These are phyloP conservation scores for Wasmannia auropunctata DNA, from an alignment of 1,140 invertebrate genomes.

Conservation along the genomic window DNA sequence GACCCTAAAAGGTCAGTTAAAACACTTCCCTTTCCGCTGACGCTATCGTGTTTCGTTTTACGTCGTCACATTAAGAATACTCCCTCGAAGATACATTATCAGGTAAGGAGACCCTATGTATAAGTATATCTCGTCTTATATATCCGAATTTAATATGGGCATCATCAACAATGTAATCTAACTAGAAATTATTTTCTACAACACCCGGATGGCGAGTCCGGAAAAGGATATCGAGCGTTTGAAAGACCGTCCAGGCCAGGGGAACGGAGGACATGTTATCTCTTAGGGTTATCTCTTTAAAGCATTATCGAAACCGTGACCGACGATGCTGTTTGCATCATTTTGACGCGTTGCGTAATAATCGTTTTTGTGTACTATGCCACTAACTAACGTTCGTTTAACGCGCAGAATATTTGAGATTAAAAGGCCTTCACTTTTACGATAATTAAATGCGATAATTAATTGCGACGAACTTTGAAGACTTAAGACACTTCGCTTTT, in stretches of 20 bases:
- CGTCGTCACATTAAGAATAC: neutral
- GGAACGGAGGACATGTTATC: no score
- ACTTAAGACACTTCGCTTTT: neutral
- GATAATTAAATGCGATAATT: slow-evolving; percentile 18
- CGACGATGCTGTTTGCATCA: neutral
- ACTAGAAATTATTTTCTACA: neutral
- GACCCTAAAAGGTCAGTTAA: neutral
- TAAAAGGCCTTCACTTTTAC: neutral
- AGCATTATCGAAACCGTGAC: neutral
- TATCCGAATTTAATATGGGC: neutral
- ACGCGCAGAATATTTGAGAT: neutral
- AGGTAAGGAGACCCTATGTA: neutral
- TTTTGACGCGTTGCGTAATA: neutral
- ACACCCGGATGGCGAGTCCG: neutral
- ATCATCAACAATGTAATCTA: neutral
- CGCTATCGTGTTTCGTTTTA: neutral
- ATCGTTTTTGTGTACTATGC: neutral
- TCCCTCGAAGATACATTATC: neutral
- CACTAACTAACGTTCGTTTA: neutral
- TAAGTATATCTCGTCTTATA: neutral
- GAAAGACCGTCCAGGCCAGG: no score
- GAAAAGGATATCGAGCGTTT: neutral
- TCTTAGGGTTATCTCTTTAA: neutral
- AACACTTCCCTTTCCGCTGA: neutral
- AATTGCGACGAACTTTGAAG: neutral